Base-by-base conservation (phyloP, 2,113 vertebrate genomes). In the Fregetta grallaria region DNA sequence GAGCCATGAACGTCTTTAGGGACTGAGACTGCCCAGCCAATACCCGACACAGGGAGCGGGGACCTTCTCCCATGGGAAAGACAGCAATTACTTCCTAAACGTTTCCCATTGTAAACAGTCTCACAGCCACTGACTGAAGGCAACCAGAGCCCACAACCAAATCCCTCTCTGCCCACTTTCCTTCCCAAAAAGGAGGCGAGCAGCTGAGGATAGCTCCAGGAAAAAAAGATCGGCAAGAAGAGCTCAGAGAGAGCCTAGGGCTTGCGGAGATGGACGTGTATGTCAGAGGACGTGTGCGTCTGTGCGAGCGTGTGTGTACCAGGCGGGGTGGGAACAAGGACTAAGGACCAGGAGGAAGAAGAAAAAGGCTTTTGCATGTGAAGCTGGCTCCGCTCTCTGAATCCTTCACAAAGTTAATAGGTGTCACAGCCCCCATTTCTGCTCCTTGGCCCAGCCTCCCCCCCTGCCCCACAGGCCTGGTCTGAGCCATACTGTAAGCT, bases 251-350 rank as follows among this genome's bases (percentile, higher is more conserved):
- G 20, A 27, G 25, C 49, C 29, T 13, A 32, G 40, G 32, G 50
- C 42, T 79, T 1, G 0, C 2, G 2, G 55, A 62, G 59, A 44
- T 67, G 50, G 93, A 52, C 3, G 3, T 0, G 38, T 52, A 96
- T 7, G 96, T 93, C 3, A 3, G 72, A 74, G 53, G 49, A 56
- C 0, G 68, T 67, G 73, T n/a, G 55, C 3, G 3, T 38, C 52
- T 45, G 63, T 88, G 89, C 6, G 7, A 40, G 84, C 4, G 55
- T 13, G 38, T 11, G 66, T 42, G 80, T 12, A 44, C 16, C 1
- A 3, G 30, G 80, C 1, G 0, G 47, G 77, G 66, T 72, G 61
- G 58, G 52, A 58, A 61, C 30, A 8, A 26, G 16, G 34, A 56
- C 32, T 11, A 38, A 62, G 68, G 61, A 87, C 65, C 1, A 0